Evolutionary conservation across 2,113 vertebrate species (phyloP).

Genomic region (Ia io): DNA sequence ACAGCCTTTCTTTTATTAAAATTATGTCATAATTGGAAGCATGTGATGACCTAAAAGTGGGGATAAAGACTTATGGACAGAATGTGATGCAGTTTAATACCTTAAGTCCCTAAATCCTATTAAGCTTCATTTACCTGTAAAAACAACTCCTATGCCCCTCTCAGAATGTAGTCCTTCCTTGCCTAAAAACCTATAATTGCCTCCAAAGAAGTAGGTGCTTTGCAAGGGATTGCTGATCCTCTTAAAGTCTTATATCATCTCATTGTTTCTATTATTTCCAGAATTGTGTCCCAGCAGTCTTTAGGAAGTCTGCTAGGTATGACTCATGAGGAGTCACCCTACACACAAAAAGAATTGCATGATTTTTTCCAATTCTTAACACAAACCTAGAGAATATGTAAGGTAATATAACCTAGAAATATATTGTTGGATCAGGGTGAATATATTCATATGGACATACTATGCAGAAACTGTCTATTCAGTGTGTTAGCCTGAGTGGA

Average conservation of each 20-base stretch:
- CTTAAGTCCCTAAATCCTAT: neutral
- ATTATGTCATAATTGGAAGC: neutral
- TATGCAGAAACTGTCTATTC: neutral
- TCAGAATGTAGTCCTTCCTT: neutral
- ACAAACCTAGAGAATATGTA: neutral
- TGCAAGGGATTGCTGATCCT: neutral
- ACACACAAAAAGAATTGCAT: neutral
- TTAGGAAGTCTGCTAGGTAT: neutral
- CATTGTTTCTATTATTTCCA: neutral
- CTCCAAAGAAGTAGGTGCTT: neutral
- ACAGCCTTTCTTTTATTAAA: neutral
- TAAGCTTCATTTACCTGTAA: neutral
- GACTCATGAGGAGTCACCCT: neutral
- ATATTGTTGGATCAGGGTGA: neutral
- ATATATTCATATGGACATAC: neutral
- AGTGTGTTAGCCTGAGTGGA: neutral
- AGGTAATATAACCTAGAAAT: neutral
- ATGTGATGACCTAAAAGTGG: neutral
- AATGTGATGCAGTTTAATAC: neutral
- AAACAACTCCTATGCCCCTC: neutral
- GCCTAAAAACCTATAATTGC: neutral
- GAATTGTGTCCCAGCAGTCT: neutral
- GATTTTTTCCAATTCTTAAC: neutral
- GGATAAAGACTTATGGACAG: neutral
- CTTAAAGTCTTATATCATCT: neutral